A percentile compares a stretch with the other conserved stretches of the same genome.
Evolutionary conservation across 2,113 vertebrate species (phyloP).

Genomic region (Neotragus pygmaeus): DNA sequence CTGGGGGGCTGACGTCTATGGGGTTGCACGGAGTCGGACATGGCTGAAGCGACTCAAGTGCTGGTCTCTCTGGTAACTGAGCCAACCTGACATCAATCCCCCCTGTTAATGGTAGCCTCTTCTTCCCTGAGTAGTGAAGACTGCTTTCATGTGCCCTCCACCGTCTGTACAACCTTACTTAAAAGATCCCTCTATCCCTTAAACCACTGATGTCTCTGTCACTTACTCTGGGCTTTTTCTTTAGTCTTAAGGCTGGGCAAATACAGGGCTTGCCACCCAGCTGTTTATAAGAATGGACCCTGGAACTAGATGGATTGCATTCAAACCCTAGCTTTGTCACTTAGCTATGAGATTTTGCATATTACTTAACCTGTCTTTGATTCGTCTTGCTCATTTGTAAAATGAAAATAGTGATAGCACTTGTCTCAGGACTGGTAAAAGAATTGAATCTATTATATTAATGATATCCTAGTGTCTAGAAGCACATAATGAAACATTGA

Average conservation of each 20-base stretch:
- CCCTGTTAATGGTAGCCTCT: not conserved
- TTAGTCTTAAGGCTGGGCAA: not conserved
- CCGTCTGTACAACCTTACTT: not conserved
- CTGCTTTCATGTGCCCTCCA: not conserved
- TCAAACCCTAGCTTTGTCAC: not conserved
- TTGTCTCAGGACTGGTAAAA: not conserved
- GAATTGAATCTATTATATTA: not conserved
- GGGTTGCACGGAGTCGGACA: no score
- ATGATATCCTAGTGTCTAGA: not conserved
- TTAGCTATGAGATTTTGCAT: not conserved
- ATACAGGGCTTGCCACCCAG: not conserved
- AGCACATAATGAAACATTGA: not conserved
- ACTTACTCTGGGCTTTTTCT: not conserved
- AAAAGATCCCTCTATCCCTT: not conserved
- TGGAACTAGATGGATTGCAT: not conserved
- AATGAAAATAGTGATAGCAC: not conserved
- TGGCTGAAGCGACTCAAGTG: not conserved
- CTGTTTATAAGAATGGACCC: not conserved
- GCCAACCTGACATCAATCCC: not conserved
- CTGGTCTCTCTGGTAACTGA: not conserved
- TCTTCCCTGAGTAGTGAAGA: not conserved
- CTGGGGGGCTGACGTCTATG: no score
- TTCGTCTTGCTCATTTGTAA: not conserved
- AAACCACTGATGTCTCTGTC: not conserved
- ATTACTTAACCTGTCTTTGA: not conserved